Conservation (phyloP, 2,113 vertebrate species). For the Psilopogon haemacephalus region DNA sequence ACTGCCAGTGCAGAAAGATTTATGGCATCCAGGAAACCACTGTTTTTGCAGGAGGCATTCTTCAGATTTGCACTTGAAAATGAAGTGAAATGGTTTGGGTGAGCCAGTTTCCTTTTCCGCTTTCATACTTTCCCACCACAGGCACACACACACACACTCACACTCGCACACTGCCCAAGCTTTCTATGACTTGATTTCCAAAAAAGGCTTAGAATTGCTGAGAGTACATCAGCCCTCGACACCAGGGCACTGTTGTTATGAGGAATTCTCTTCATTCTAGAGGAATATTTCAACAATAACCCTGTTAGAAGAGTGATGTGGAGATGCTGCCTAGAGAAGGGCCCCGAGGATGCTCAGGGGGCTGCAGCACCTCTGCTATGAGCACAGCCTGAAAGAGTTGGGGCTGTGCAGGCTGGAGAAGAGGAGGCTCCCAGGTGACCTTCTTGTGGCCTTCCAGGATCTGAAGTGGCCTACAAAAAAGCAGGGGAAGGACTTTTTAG, state of each 20-base stretch:
- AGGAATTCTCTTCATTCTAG: background rate
- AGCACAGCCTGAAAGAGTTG: no score
- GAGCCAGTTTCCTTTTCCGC: background rate
- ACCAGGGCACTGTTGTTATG: background rate
- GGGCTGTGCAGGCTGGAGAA: no score
- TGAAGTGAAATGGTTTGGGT: background rate
- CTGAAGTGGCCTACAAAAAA: no score
- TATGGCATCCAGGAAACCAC: constrained; percentile 32
- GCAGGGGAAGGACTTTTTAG: no score
- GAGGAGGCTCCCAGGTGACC: no score
- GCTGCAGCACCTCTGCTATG: no score
- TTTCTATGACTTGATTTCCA: constrained; percentile 11
- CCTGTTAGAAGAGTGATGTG: no score
- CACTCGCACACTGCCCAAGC: background rate
- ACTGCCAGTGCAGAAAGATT: constrained; percentile 8
- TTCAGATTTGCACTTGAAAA: constrained; percentile 14
- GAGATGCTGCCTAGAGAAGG: no score
- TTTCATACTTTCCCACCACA: background rate
- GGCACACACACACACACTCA: no score
- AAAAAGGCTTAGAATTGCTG: background rate
- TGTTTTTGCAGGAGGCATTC: constrained; percentile 18
- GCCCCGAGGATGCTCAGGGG: no score
- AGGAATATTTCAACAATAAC: background rate
- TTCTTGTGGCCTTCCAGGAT: no score
- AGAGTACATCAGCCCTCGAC: background rate